These are phyloP conservation scores for Neostethus bicornis DNA, from an alignment of 2,797 vertebrate genomes.

Conservation along the genomic window DNA sequence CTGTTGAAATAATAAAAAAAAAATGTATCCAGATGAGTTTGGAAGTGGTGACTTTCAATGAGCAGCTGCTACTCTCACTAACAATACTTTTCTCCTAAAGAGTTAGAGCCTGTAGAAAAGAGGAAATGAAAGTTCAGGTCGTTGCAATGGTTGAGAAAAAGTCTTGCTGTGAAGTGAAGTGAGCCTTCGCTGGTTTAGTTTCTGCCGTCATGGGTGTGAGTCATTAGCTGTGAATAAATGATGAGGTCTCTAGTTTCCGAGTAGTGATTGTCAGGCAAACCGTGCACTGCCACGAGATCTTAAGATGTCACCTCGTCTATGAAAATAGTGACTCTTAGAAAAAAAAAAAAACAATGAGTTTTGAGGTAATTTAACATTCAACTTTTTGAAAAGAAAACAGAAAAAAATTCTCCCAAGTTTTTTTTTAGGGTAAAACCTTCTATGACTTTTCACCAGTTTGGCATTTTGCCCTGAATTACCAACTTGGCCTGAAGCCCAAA, in stretches of 20 bases:
- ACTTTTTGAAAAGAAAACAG: too few species aligned
- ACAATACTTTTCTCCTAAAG: constrained; percentile 25
- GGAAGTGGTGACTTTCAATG: constrained; percentile 68
- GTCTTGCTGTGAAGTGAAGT: constrained; percentile 41
- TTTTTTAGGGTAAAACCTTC: too few species aligned
- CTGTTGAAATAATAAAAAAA: constrained; percentile 80
- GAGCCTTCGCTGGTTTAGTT: constrained; percentile 53
- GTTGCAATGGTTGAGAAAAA: constrained; percentile 30
- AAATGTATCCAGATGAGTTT: constrained; percentile 72
- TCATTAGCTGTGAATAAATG: constrained; percentile 73
- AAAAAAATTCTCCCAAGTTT: too few species aligned
- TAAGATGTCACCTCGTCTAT: constrained; percentile 18
- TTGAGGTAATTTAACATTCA: background rate
- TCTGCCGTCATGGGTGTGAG: constrained; percentile 50
- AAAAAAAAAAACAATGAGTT: background rate
- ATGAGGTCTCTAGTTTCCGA: constrained; percentile 71
- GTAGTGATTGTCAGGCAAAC: constrained; percentile 59
- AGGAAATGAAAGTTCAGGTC: constrained; percentile 55
- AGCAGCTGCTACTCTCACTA: background rate
- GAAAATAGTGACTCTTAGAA: background rate
- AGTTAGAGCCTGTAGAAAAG: constrained; percentile 17
- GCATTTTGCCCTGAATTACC: constrained; percentile 16
- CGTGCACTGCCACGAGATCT: constrained; percentile 22
- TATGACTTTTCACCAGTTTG: constrained; percentile 20
- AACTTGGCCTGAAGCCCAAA: constrained; percentile 19